Evolutionary conservation across 2,113 vertebrate genomes (phyloP).

Genomic region (Uria aalge): DNA sequence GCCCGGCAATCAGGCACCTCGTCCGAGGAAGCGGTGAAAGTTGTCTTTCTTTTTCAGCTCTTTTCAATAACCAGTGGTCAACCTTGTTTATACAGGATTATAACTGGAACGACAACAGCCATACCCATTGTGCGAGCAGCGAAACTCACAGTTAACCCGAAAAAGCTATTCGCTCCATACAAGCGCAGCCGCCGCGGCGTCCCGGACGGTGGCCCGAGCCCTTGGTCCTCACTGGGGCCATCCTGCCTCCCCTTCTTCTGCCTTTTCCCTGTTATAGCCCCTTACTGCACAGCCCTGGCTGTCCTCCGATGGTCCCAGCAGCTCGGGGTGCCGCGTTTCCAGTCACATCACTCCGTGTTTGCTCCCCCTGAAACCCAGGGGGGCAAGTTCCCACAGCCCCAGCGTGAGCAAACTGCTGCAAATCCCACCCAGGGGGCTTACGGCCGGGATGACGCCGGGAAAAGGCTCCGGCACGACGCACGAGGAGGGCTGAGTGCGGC

Average conservation of each 20-base stretch:
- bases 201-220: background rate
- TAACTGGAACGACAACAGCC: background rate
- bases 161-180: background rate
- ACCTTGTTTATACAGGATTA: background rate
- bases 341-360: background rate
- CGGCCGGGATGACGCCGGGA: fast-evolving
- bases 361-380: fast-evolving
- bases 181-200: background rate
- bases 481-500: background rate
- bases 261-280: background rate
- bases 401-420: background rate
- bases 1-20: background rate
- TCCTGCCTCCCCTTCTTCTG: background rate
- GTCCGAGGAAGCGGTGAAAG: background rate
- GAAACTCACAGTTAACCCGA: background rate
- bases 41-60: slow-evolving; percentile 4
- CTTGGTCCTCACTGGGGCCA: background rate
- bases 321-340: fast-evolving
- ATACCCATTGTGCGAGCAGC: background rate
- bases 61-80: slow-evolving; percentile 22
- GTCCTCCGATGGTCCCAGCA: background rate
- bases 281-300: background rate
- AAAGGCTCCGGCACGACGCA: background rate
- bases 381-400: background rate
- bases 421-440: background rate